phyloP scores from a whole-genome alignment of 2,797 vertebrate genomes.

The Muscicapa striata region DNA sequence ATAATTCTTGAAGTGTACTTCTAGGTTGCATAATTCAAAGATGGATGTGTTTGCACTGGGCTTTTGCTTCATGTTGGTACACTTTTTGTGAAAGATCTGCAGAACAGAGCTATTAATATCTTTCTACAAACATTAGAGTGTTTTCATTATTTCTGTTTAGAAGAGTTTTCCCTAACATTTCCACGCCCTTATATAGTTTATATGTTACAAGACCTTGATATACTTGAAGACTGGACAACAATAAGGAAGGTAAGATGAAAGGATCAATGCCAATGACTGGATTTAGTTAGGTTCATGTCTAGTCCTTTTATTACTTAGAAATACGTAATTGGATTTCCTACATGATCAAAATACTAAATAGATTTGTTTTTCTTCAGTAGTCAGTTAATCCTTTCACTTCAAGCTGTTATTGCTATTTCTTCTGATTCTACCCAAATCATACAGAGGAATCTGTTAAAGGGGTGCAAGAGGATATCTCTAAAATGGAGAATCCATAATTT shows the following conservation, averaged over 20 bases:
- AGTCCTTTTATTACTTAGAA: background rate
- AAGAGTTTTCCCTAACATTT: slow-evolving; percentile 77
- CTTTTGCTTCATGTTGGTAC: background rate
- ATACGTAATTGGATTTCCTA: background rate
- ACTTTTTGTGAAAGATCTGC: background rate
- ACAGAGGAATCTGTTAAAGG: background rate
- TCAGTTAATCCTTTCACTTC: background rate
- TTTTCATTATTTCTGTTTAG: background rate
- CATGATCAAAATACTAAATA: background rate
- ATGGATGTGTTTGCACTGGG: background rate
- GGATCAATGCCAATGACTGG: background rate
- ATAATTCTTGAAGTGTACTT: background rate
- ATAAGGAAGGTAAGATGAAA: slow-evolving; percentile 90
- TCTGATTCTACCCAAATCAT: background rate
- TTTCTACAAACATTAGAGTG: background rate
- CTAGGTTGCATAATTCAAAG: background rate
- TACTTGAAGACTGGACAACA: slow-evolving; percentile 98
- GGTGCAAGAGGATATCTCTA: background rate
- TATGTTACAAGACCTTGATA: slow-evolving; percentile 98
- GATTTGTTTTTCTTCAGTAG: background rate
- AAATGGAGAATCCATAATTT: background rate
- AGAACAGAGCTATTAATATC: background rate
- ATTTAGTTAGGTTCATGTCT: background rate
- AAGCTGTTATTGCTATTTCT: background rate
- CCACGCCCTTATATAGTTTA: slow-evolving; percentile 98